Conservation (phyloP, 2,888 invertebrate genomes). For the Apodemia hepburni region DNA sequence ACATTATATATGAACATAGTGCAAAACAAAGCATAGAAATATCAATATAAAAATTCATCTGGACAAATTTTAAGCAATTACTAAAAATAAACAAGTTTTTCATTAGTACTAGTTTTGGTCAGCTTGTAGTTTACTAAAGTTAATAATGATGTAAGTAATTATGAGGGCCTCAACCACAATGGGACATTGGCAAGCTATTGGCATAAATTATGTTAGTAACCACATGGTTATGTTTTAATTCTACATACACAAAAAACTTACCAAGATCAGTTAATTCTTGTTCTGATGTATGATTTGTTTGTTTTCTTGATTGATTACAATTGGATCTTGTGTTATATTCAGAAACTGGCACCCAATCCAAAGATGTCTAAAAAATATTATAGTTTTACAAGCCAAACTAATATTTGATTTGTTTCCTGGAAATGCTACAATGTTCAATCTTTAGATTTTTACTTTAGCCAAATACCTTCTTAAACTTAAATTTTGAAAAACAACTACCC, state of each 20-base stretch:
- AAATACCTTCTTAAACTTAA: conserved; percentile 62
- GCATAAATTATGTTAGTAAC: too few relatives aligned
- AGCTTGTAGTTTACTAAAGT: too few relatives aligned
- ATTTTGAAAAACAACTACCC: conserved; percentile 76
- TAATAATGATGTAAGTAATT: too few relatives aligned
- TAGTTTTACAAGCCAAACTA: conserved; percentile 28
- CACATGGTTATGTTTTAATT: too few relatives aligned
- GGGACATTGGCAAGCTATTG: too few relatives aligned
- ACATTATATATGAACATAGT: too few relatives aligned
- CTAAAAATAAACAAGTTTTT: too few relatives aligned
- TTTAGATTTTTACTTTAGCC: conserved; percentile 16
- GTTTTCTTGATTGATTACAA: conserved; percentile 71
- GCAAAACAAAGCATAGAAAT: too few relatives aligned
- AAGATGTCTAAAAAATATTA: conserved; percentile 62
- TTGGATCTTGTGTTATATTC: conserved; percentile 71
- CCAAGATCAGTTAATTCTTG: conserved; percentile 73
- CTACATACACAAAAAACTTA: conserved; percentile 38
- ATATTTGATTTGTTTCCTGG: conserved; percentile 18
- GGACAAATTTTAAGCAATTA: too few relatives aligned
- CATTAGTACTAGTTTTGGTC: too few relatives aligned
- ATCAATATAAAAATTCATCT: too few relatives aligned
- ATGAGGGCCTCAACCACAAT: too few relatives aligned
- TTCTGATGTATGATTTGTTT: conserved; percentile 69
- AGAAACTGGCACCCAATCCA: conserved; percentile 77
- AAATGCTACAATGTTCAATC: conserved; percentile 5